These are phyloP conservation scores for Astropecten irregularis DNA, from an alignment of 53 echinoderm and acorn worm genomes.

Conservation along the genomic window DNA sequence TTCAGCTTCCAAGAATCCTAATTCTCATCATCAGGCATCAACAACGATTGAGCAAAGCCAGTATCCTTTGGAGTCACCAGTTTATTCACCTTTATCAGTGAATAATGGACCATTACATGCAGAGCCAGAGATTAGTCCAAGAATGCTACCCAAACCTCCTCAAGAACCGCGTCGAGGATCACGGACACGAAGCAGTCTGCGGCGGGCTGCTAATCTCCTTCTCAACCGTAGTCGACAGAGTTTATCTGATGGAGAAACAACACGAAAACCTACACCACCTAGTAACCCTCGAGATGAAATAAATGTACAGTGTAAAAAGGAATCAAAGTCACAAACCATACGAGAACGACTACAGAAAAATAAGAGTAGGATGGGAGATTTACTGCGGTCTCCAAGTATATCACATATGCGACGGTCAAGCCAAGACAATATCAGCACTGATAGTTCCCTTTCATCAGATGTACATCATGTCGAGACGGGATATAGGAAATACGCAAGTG, in stretches of 20 bases:
- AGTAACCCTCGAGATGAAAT: constrained; percentile 24
- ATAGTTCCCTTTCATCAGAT: background rate
- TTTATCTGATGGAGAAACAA: constrained; percentile 69
- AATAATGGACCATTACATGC: background rate
- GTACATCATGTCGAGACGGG: background rate
- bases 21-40: too few species aligned
- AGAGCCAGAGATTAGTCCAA: constrained; percentile 27
- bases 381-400: constrained; percentile 62
- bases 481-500: constrained; percentile 41
- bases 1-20: too few species aligned
- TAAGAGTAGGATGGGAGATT: constrained; percentile 79
- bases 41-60: background rate
- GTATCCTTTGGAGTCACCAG: background rate
- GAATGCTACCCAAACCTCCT: constrained; percentile 80
- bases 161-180: constrained; percentile 75
- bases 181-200: constrained; percentile 78
- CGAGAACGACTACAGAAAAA: constrained; percentile 82
- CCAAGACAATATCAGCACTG: constrained; percentile 41
- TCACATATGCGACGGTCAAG: constrained; percentile 56
- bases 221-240: constrained; percentile 83
- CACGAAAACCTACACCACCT: constrained; percentile 13
- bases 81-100: background rate
- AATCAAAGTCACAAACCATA: constrained; percentile 56
- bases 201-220: constrained; percentile 83
- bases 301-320: constrained; percentile 16